Base-by-base conservation (phyloP, 2,888 invertebrate genomes). In the Aphidoletes aphidimyza region DNA sequence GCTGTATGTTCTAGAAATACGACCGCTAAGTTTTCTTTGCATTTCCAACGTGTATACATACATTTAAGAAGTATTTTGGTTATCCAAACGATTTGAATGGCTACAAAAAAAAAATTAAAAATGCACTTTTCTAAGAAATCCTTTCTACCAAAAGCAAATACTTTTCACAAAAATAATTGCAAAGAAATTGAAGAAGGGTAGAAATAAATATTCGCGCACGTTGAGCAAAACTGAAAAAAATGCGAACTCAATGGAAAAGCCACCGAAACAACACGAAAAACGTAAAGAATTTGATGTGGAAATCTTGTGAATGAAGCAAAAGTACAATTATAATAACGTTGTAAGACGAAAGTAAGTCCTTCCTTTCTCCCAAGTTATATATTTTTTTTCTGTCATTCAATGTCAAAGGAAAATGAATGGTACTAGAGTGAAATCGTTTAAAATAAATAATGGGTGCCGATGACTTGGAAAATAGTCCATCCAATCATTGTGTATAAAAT, bases 251-350 rank as follows among this genome's bases (percentile, higher is more conserved):
- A 54, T 5, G 22, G 54, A 54, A 22, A 39, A 39, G 49, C 19
- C 8, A 59, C 2, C 26, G 59, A 59, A 59, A 59, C 22, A 59
- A 49, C 6, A 3, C 6, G n/a, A n/a, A 49, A 30, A 5, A n/a
- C n/a, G n/a, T n/a, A 37, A 81, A 36, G 37, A 37, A 19, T 37
- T 37, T 37, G 36, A 81, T 37, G 81, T 37, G 37, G 37, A 81
- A 81, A 37, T 81, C 81, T 37, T 81, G n/a, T n/a, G 37, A 81
- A 81, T 37, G 37, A 37, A 81, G 36, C n/a, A 81, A 81, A 81
- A 81, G 36, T 81, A 30, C 69, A 69, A 69, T 69, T 69, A 69
- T 69, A 34, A 69, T 69, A 69, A 17, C 36, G 81, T 81, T 37
- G 81, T 81, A 37, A 81, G 37, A 81, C 36, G 81, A 22, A 69